Conservation (phyloP, 2,113 vertebrate species). For the Macquaria australasica region DNA sequence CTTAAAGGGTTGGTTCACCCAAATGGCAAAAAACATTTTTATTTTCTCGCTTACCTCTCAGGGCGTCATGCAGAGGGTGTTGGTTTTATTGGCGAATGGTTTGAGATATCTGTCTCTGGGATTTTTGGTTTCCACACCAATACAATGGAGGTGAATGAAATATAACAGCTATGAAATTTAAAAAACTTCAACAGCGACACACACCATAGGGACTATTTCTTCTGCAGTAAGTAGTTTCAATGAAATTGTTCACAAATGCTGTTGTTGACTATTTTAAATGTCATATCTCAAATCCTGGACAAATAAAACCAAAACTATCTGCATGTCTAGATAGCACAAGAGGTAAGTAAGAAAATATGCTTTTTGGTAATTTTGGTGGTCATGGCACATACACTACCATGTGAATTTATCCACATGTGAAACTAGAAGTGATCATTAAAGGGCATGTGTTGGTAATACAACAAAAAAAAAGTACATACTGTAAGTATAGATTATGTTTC, state of each 20-base stretch:
- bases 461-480: no score
- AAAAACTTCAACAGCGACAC: not conserved
- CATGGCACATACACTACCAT: no score
- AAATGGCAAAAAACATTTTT: not conserved
- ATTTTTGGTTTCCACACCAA: no score
- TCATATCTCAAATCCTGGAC: not conserved
- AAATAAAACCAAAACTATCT: not conserved
- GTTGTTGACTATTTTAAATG: not conserved
- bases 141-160: no score
- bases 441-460: not conserved
- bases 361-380: no score
- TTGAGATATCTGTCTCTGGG: not conserved
- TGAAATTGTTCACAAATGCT: not conserved
- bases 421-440: not conserved
- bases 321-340: not conserved
- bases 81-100: not conserved
- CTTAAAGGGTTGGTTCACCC: not conserved
- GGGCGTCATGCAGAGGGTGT: not conserved
- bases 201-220: not conserved
- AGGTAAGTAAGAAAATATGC: not conserved
- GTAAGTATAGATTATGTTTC: no score
- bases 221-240: not conserved
- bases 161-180: not conserved
- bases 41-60: no score
- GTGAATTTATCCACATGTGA: not conserved